A percentile compares a stretch with the other conserved stretches of the same genome.
Conservation (phyloP, 2,888 invertebrate genomes). For the Melipona bicolor region DNA sequence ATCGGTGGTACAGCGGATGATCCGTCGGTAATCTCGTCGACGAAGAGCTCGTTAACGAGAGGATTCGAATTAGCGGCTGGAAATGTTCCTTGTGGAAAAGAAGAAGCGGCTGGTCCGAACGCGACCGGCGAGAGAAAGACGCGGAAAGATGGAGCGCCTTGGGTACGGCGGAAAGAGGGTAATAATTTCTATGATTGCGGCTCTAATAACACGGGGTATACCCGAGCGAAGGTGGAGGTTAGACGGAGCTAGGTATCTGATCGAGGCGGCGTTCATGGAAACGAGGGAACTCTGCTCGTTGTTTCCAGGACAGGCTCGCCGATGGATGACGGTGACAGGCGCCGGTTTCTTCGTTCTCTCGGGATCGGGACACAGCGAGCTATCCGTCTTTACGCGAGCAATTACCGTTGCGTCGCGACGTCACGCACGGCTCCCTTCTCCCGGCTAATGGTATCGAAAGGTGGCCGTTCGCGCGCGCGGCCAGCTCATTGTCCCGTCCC, state of each 20-base stretch:
- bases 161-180: slow-evolving; percentile 50
- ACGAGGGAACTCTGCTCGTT: not conserved
- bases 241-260: slow-evolving; percentile 20
- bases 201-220: slow-evolving; percentile 75
- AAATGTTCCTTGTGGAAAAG: slow-evolving; percentile 41
- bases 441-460: slow-evolving; percentile 72
- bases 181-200: slow-evolving; percentile 80
- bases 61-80: slow-evolving; percentile 54
- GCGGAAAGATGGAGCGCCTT: slow-evolving; percentile 35
- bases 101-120: not conserved
- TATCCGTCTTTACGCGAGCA: not conserved
- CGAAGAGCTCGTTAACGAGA: slow-evolving; percentile 70
- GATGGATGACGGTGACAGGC: no score
- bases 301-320: not conserved
- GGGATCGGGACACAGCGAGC: not conserved
- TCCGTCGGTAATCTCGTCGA: not conserved
- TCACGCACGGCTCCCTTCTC: not conserved
- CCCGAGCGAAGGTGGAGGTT: slow-evolving; percentile 50
- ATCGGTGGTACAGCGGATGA: not conserved
- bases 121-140: slow-evolving; percentile 49
- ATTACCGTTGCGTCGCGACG: slow-evolving; percentile 7
- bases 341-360: not conserved
- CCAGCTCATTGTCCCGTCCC: slow-evolving; percentile 62
- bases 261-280: slow-evolving; percentile 18
- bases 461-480: slow-evolving; percentile 43